These are phyloP conservation scores for Halisarca cf. caerulea DNA, from an alignment of 37 sponge, comb jelly and placozoan genomes.

Conservation along the genomic window DNA sequence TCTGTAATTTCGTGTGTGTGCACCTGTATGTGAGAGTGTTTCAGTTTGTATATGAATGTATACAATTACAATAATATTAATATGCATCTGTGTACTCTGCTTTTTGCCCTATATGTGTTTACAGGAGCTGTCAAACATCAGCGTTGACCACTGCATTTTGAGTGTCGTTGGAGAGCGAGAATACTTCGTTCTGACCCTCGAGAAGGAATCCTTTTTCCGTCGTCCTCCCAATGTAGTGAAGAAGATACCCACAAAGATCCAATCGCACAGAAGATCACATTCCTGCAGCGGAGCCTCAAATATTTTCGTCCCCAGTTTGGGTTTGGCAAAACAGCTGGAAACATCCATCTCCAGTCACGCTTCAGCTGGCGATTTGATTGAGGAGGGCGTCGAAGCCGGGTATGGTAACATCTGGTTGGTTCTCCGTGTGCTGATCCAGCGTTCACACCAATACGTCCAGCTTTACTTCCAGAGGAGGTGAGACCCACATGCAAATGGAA, in stretches of 20 bases:
- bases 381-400: not conserved
- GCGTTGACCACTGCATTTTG: not conserved
- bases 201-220: not conserved
- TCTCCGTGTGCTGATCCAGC: slow-evolving; percentile 31
- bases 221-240: too few relatives aligned
- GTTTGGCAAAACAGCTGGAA: not conserved
- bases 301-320: not conserved
- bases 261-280: slow-evolving; percentile 30
- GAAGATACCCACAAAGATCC: too few relatives aligned
- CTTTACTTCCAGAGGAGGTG: slow-evolving; percentile 56
- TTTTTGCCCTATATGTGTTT: too few relatives aligned
- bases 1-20: not conserved
- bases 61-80: too few relatives aligned
- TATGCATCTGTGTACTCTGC: too few relatives aligned
- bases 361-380: not conserved
- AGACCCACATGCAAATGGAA: not conserved
- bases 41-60: too few relatives aligned
- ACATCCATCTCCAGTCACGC: not conserved
- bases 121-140: too few relatives aligned
- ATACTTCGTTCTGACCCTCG: not conserved
- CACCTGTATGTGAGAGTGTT: too few relatives aligned
- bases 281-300: slow-evolving; percentile 6
- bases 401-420: slow-evolving; percentile 40
- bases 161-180: not conserved
- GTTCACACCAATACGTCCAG: slow-evolving; percentile 29